Evolutionary conservation across 2,113 vertebrate genomes (phyloP).

Genomic region (Esox niger): DNA sequence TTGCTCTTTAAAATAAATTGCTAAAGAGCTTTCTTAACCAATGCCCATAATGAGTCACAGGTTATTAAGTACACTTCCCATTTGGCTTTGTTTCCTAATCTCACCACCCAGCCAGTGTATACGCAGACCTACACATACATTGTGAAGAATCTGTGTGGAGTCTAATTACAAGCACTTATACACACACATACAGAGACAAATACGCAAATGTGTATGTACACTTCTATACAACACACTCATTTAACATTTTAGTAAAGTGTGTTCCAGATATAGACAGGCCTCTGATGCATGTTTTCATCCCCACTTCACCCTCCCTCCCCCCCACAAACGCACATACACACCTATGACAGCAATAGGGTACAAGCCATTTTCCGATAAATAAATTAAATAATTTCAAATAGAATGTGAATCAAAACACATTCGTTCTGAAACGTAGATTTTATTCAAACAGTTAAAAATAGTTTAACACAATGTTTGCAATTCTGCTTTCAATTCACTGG

Average conservation of each 20-base stretch:
- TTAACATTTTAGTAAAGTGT: neutral
- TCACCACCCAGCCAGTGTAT: slow-evolving; percentile 14
- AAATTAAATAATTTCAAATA: neutral
- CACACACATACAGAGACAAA: neutral
- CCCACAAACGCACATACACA: too few relatives aligned
- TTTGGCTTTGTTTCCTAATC: slow-evolving; percentile 20
- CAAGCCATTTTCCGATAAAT: neutral
- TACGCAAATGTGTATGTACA: neutral
- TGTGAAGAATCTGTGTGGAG: neutral
- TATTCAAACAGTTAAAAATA: slow-evolving; percentile 81
- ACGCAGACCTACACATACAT: too few relatives aligned
- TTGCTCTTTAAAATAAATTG: slow-evolving; percentile 24
- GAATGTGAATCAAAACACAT: slow-evolving; percentile 13
- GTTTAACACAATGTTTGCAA: slow-evolving; percentile 67
- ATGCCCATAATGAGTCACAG: slow-evolving; percentile 23
- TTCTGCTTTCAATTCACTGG: too few relatives aligned
- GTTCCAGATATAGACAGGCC: too few relatives aligned
- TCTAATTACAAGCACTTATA: neutral
- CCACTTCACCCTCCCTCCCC: too few relatives aligned
- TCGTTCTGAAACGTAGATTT: slow-evolving; percentile 73
- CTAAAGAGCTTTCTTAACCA: slow-evolving; percentile 41
- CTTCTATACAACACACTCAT: neutral
- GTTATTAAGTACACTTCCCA: slow-evolving; percentile 32
- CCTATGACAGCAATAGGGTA: neutral
- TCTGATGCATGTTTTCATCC: too few relatives aligned